Evolutionary conservation across 2,888 invertebrate genomes (phyloP).

Genomic region (Polymixis lichenea): DNA sequence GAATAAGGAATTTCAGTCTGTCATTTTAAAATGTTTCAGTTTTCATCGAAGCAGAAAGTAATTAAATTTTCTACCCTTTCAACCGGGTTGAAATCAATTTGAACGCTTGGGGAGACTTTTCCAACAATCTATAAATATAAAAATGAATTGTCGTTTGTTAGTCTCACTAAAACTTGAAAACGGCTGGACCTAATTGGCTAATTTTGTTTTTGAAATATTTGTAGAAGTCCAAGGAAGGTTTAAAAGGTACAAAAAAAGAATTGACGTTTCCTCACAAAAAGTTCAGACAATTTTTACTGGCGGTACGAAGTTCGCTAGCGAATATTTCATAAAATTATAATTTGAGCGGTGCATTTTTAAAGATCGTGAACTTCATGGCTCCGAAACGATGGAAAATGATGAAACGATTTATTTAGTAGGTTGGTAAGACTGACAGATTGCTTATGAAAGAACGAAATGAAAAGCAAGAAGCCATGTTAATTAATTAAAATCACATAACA

Average conservation of each 20-base stretch:
- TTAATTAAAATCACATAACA: background rate
- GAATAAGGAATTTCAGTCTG: constrained; percentile 8
- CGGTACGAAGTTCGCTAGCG: too few relatives aligned
- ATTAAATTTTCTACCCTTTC: constrained; percentile 16
- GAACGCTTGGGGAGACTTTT: constrained; percentile 8
- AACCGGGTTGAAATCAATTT: constrained; percentile 21
- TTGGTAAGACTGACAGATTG: background rate
- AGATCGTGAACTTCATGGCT: background rate
- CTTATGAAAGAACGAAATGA: background rate
- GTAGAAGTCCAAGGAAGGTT: too few relatives aligned
- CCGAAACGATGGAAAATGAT: background rate
- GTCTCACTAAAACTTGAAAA: too few relatives aligned
- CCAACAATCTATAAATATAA: background rate
- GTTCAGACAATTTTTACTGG: too few relatives aligned
- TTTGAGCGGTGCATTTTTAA: background rate
- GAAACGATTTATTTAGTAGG: background rate
- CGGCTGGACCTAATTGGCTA: too few relatives aligned
- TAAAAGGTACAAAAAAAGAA: too few relatives aligned
- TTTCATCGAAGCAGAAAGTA: constrained; percentile 4
- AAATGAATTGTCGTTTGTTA: too few relatives aligned
- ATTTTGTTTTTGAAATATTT: too few relatives aligned
- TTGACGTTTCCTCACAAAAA: too few relatives aligned
- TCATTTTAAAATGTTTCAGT: constrained; percentile 22
- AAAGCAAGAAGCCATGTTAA: background rate
- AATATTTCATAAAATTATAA: background rate